Base-by-base conservation (phyloP, 1,140 invertebrate species). In the Copidosoma floridanum region DNA sequence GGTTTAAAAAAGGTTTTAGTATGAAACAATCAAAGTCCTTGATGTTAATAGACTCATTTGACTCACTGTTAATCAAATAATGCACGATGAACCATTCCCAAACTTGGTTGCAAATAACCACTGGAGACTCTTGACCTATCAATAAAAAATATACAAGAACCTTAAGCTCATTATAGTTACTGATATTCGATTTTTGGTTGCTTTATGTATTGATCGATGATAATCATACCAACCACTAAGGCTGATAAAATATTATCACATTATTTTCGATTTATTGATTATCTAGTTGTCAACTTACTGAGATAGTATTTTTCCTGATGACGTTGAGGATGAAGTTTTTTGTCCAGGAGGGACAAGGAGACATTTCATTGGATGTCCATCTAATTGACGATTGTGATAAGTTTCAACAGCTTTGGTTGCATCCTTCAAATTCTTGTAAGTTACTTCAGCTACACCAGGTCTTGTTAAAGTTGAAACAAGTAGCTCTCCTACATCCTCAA, bases 321-420 rank as follows among this genome's bases (percentile, higher is more conserved):
- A 77, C 20, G 78, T 83, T 12, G 80, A 82, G 69, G 85, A 84
- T 69, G 85, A 85, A 71, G 83, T 83, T 66, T 85, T 82, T 23
- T 85, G 83, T 69, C 86, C 77, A 44, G 86, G 85, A 81, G 88
- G 89, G n/a, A 89, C 88, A 35, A 91, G 75, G 21, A 89, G 80
- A 76, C 89, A 90, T 69, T 90, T 89, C 90, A 92, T 92, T 3
- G 90, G 89, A 71, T 89, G 87, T 1, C 91, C 90, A 82, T 94
- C 92, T 20, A 94, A 82, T 71, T 95, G 92, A 48, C 94, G 81
- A 74, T 95, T 94, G 72, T 97, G 92, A 79, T 96, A 97, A 35
- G 91, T 88, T 68, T 95, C 91, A 7, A 95, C 91, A 24, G 94
- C 94, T 75, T 88, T 88, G 57, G 90, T 85, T 40, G 94, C 94